phyloP scores from a whole-genome alignment of 1,140 invertebrate genomes.

The Apolygus lucorum region DNA sequence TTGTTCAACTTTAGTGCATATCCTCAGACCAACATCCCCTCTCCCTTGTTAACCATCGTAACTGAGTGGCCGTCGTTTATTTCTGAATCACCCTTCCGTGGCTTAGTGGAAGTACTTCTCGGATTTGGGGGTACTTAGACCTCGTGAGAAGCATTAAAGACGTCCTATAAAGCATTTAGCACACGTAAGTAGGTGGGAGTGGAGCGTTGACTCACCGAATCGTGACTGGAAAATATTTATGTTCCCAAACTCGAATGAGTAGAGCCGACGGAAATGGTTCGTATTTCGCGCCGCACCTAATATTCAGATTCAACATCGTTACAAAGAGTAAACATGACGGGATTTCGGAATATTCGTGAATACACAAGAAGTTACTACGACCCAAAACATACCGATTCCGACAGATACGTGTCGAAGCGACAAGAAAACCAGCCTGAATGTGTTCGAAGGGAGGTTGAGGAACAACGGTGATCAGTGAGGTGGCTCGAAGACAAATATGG shows the following conservation, averaged over 20 bases:
- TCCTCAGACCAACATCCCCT: background rate
- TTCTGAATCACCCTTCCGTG: background rate
- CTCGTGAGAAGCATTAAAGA: background rate
- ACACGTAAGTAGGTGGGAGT: background rate
- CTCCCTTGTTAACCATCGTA: background rate
- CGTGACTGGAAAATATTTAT: background rate
- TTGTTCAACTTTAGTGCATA: constrained; percentile 15
- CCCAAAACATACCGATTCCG: no score
- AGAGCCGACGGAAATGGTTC: no score
- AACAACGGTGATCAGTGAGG: no score
- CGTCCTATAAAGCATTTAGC: background rate
- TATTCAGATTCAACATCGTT: no score
- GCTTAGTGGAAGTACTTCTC: background rate
- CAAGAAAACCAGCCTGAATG: no score
- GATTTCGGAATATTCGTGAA: no score
- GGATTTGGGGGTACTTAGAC: background rate
- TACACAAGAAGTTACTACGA: no score
- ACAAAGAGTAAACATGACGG: no score
- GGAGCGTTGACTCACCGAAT: background rate
- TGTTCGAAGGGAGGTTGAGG: no score
- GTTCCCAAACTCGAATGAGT: background rate
- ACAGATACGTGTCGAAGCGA: no score
- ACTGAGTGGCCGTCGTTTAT: background rate
- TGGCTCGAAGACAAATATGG: no score
- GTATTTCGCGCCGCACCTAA: no score